Evolutionary conservation across 2,797 vertebrate genomes (phyloP), one percentile per base, ranked within the genome.

Genomic region (Euthynnus affinis): DNA sequence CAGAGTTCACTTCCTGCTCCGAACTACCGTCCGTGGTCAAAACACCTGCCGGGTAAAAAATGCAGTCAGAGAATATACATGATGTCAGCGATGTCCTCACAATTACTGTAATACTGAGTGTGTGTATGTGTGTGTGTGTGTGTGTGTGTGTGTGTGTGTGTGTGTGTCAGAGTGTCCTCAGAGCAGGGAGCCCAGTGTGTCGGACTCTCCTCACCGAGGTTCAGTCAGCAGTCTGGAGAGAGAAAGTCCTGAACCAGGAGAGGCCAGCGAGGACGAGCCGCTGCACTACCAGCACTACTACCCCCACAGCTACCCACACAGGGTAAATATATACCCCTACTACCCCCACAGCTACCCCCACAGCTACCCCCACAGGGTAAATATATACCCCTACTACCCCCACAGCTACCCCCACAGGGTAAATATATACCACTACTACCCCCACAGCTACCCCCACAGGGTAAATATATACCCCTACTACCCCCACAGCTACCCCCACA

Each of bases 191-290:
- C 42, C 68, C 64, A 86, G 81, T 46, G 76, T 83, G 62, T 66
- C 37, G 0, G 82, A 75, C 23, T 93, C 92, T 42, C 88, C 91
- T 52, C 87, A 85, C 53, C 81, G 72, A 53, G 90, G 87, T 18
- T 90, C 90, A 23, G 82, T 90, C 76, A 93, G 90, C 88, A 94
- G 94, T 27, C 65, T 88, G 58, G 93, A 93, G 13, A 81, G 86
- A 80, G 82, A 90, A 57, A 94, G 91, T 85, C 93, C 88, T 2
- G 90, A 91, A 74, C 88, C 90, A 9, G 90, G 91, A 78, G 90
- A 92, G 79, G 91, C 88, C 75, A 89, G 93, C 17, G 94, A 93
- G 23, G 90, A 92, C 13, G 90, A 92, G 75, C 79, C 74, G 3
- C 74, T 85, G 44, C 82, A 76, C 56, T 87, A 85, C 77, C 87